Conservation (phyloP, 2,888 invertebrate genomes). For the Tubulanus polymorphus region DNA sequence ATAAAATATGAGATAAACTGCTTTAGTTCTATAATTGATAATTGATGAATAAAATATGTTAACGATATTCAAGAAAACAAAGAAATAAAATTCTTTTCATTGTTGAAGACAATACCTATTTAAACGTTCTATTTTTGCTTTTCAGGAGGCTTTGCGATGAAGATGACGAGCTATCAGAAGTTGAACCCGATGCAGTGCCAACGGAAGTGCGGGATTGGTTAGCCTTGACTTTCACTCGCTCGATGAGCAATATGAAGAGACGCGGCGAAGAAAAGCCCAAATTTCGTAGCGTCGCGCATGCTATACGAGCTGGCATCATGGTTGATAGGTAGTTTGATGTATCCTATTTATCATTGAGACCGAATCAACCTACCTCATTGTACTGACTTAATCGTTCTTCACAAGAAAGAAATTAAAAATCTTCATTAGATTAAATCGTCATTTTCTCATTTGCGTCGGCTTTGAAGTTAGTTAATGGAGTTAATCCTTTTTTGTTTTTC, state of each 20-base stretch:
- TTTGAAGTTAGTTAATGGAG: no score
- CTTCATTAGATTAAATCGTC: no score
- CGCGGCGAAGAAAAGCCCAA: conserved; percentile 63
- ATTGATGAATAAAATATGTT: no score
- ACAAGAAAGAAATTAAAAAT: no score
- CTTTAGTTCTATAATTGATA: no score
- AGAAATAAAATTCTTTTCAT: not conserved
- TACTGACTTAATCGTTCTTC: no score
- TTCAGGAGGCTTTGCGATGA: conserved; percentile 59
- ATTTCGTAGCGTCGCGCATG: conserved; percentile 92
- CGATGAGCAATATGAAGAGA: conserved; percentile 49
- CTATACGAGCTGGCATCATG: conserved; percentile 92
- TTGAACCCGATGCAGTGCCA: conserved; percentile 93
- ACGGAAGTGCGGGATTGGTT: conserved; percentile 95
- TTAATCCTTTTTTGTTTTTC: conserved; percentile 17
- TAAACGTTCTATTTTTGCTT: no score
- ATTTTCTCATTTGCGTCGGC: no score
- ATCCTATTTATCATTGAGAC: no score
- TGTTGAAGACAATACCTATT: not conserved
- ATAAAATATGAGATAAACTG: no score
- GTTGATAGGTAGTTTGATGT: conserved; percentile 65
- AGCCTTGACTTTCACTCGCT: conserved; percentile 88
- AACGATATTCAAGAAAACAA: no score
- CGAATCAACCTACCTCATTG: no score
- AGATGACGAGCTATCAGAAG: conserved; percentile 92